A percentile compares a stretch with the other conserved stretches of the same genome.
phyloP scores from a whole-genome alignment of 2,797 vertebrate species.

The Bovichtus diacanthus region DNA sequence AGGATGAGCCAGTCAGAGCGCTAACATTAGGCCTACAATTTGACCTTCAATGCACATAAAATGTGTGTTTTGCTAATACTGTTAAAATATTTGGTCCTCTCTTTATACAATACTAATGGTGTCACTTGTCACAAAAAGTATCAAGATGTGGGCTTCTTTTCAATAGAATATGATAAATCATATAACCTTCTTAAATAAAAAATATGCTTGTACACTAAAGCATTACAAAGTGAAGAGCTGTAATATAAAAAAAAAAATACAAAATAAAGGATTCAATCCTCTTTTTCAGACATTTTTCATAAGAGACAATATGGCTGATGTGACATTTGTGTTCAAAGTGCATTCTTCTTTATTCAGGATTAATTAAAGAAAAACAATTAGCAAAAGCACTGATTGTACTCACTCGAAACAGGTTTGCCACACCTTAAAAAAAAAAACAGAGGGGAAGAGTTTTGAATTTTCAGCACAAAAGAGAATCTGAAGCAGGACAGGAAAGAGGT shows the following conservation, averaged over 20 bases:
- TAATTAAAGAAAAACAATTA: conserved; percentile 50
- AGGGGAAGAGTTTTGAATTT: conserved; percentile 12
- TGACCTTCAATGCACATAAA: conserved; percentile 34
- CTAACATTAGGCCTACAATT: conserved; percentile 7
- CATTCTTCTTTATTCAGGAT: conserved; percentile 76
- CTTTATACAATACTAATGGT: conserved; percentile 24
- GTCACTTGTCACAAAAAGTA: conserved; percentile 44
- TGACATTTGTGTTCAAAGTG: conserved; percentile 77
- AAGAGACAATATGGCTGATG: conserved; percentile 64
- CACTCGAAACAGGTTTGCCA: conserved; percentile 20
- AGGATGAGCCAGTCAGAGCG: conserved; percentile 14
- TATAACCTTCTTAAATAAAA: conserved; percentile 69
- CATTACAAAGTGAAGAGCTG: conserved; percentile 59
- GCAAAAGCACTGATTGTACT: conserved; percentile 34
- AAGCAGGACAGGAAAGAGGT: conserved; percentile 40
- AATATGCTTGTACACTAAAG: conserved; percentile 64
- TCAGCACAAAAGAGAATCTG: conserved; percentile 24
- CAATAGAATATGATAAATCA: conserved; percentile 43
- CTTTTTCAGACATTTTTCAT: conserved; percentile 65
- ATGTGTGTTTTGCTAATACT: conserved; percentile 16
- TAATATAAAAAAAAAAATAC: conserved; percentile 58
- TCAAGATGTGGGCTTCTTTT: conserved; percentile 31
- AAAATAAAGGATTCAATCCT: conserved; percentile 74
- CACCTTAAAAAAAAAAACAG: conserved; percentile 7
- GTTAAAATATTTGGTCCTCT: conserved; percentile 31